Base-by-base conservation (phyloP, 2,888 invertebrate genomes). In the Cephus sareptanus region DNA sequence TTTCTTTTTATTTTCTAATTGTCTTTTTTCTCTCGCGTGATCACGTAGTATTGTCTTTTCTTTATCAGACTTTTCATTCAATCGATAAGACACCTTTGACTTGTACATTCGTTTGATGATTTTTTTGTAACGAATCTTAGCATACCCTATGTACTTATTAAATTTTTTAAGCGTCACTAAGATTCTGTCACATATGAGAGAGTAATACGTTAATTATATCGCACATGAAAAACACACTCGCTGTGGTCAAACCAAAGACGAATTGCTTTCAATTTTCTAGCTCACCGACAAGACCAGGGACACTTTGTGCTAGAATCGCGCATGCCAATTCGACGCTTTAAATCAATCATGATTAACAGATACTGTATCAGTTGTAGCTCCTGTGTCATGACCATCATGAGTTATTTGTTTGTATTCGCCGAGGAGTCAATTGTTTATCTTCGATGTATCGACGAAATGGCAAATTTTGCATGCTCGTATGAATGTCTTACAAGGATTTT, bases 231-330 rank as follows among this genome's bases (percentile, higher is more conserved):
- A 35, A 71, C 77, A 70, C 74, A 69, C 69, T 68, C 75, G 83
- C 82, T 81, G 83, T 74, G 82, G 78, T 82, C 81, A 76, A 81
- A 76, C 78, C 83, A 76, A 77, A 23, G 56, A 23, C 56, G 56
- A 56, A 56, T 23, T 56, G 56, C 23, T 23, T 56, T 56, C 9
- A 56, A 56, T 23, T 56, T 56, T 56, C 23, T 56, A 56, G 56
- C 56, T 56, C 23, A 56, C 23, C 56, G 56, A 9, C 56, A 23
- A 56, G 56, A 56, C 56, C 56, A 23, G 56, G 23, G 56, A 56
- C 56, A 56, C 56, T 56, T 56, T 56, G 9, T 56, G 9, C 9
- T 56, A 6, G 56, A 56, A 56, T 23, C 56, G 56, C 23, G 56
- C 56, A 56, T 56, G 56, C 56, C 0, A 56, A 23, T 23, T 56